Evolutionary conservation across 2,113 vertebrate genomes (phyloP).

Genomic region (Meles meles): DNA sequence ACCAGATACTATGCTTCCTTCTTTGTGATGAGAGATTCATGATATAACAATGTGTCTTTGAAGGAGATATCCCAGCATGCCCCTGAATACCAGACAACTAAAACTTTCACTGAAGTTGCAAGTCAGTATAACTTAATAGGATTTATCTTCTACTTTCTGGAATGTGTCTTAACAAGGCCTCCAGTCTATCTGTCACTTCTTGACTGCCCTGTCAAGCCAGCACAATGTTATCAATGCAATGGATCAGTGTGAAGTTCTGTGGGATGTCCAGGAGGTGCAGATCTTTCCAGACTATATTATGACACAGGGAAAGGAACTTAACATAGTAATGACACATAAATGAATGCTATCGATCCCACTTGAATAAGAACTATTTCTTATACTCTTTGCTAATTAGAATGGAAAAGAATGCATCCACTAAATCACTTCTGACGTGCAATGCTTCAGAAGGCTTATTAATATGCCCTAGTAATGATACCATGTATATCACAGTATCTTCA

Average conservation of each 20-base stretch:
- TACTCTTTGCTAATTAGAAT: background rate
- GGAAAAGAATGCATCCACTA: background rate
- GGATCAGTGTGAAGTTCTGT: background rate
- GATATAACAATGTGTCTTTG: background rate
- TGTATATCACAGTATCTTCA: background rate
- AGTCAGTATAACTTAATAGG: background rate
- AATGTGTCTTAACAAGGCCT: background rate
- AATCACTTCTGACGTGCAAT: background rate
- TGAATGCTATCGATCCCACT: background rate
- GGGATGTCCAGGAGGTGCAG: background rate
- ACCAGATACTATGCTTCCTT: background rate
- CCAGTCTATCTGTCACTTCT: background rate
- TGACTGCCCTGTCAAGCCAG: background rate
- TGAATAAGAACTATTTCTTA: background rate
- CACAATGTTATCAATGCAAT: background rate
- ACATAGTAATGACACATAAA: background rate
- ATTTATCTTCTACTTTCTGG: background rate
- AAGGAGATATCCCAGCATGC: background rate
- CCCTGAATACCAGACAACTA: background rate
- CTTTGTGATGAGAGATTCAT: background rate
- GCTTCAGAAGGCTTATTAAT: background rate
- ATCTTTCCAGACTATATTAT: background rate
- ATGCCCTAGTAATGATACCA: background rate
- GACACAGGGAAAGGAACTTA: background rate
- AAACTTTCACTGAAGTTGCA: background rate